Percentiles rank a stretch among this genome's conserved stretches.
Conservation (phyloP, 2,888 invertebrate genomes). For the Drosophila greeni region DNA sequence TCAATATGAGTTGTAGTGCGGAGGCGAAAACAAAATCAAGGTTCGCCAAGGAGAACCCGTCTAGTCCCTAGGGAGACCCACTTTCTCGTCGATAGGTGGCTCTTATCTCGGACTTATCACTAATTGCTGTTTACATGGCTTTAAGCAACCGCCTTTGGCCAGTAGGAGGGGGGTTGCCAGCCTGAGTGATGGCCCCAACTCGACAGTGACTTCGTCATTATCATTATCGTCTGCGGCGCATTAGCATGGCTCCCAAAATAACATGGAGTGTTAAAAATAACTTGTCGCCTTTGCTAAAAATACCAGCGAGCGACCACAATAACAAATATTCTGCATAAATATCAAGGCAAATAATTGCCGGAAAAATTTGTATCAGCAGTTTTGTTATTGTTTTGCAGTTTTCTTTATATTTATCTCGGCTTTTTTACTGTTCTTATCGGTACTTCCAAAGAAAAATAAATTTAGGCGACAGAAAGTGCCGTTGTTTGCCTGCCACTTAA, state of each 20-base stretch:
- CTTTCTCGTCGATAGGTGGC: constrained; percentile 21
- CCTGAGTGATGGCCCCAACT: constrained; percentile 18
- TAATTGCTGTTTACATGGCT: constrained; percentile 22
- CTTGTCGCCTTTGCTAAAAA: constrained; percentile 32
- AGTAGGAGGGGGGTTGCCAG: neutral
- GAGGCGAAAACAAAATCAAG: constrained; percentile 23
- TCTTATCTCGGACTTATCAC: constrained; percentile 15
- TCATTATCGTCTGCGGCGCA: constrained; percentile 36
- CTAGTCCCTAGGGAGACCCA: constrained; percentile 21
- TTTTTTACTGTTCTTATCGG: constrained; percentile 48
- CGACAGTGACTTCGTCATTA: constrained; percentile 15
- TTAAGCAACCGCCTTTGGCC: neutral
- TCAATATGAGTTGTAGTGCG: constrained; percentile 11
- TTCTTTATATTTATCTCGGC: constrained; percentile 22
- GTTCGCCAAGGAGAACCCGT: constrained; percentile 6
- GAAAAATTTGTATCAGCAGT: constrained; percentile 41
- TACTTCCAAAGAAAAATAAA: constrained; percentile 58
- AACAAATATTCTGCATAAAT: constrained; percentile 36
- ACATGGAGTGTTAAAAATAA: constrained; percentile 32
- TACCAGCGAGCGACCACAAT: constrained; percentile 24
- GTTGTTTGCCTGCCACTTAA: constrained; percentile 42
- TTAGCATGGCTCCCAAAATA: constrained; percentile 29
- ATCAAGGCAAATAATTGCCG: constrained; percentile 25
- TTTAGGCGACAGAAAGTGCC: constrained; percentile 34
- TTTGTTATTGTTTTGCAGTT: constrained; percentile 21